These are phyloP conservation scores for Drosophila kurseongensis DNA, from an alignment of 1,140 invertebrate genomes.

Conservation along the genomic window DNA sequence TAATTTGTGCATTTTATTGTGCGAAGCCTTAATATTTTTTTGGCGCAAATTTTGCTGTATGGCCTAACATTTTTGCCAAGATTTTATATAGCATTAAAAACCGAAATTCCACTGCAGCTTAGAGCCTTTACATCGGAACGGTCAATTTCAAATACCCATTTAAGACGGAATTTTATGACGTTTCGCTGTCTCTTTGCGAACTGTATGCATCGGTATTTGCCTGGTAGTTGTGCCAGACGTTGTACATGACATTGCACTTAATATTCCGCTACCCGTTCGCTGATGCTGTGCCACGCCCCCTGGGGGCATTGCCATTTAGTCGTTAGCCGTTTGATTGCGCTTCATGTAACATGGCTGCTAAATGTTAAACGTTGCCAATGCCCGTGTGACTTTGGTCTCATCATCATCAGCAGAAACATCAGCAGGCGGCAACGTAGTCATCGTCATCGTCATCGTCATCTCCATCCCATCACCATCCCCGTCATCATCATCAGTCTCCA, in stretches of 20 bases:
- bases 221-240: constrained; percentile 15
- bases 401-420: constrained; percentile 54
- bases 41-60: too few relatives aligned
- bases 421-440: constrained; percentile 27
- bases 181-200: constrained; percentile 2
- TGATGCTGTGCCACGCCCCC: constrained; percentile 15
- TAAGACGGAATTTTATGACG: constrained; percentile 16
- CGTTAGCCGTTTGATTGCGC: constrained; percentile 78
- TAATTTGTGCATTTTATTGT: too few relatives aligned
- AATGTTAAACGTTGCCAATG: constrained; percentile 78
- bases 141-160: constrained; percentile 13
- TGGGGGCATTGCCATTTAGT: constrained; percentile 69
- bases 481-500: constrained; percentile 29
- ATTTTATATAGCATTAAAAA: neutral
- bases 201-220: constrained; percentile 19
- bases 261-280: constrained; percentile 40
- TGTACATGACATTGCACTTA: constrained; percentile 61
- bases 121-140: neutral
- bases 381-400: constrained; percentile 61
- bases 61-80: too few relatives aligned
- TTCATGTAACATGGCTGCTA: constrained; percentile 77
- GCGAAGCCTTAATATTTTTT: too few relatives aligned
- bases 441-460: constrained; percentile 17
- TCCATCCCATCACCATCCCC: constrained; percentile 13
- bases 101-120: too few relatives aligned